These are phyloP conservation scores for Lepilemur ruficaudatus DNA, from an alignment of 2,797 vertebrate genomes.

Conservation along the genomic window DNA sequence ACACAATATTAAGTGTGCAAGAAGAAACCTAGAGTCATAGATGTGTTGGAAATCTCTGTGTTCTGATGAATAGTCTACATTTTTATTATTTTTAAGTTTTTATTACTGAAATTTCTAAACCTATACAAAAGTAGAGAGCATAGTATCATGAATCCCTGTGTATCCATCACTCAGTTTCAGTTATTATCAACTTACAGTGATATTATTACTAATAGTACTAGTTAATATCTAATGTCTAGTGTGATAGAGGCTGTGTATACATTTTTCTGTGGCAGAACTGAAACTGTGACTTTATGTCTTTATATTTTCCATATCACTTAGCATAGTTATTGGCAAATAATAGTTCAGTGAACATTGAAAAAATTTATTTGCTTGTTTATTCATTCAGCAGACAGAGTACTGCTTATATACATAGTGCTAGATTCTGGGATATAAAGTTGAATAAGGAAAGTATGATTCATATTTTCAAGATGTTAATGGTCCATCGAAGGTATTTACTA, in stretches of 20 bases:
- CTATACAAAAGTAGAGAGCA: not conserved
- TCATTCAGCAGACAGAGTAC: not conserved
- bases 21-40: not conserved
- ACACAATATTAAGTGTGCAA: not conserved
- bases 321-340: not conserved
- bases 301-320: not conserved
- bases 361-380: constrained; percentile 31
- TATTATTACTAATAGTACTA: not conserved
- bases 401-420: not conserved
- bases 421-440: not conserved
- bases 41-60: not conserved
- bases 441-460: not conserved
- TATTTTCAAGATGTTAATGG: constrained; percentile 13
- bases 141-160: not conserved
- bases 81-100: constrained; percentile 39
- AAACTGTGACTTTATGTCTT: constrained; percentile 14
- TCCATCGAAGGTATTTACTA: constrained; percentile 1
- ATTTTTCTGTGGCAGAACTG: constrained; percentile 14
- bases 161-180: not conserved
- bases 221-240: not conserved
- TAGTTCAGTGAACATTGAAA: constrained; percentile 26
- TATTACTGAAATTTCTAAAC: not conserved
- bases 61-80: not conserved
- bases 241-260: not conserved
- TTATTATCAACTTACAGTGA: constrained; percentile 10